Percentiles rank a stretch among this genome's conserved stretches.
phyloP scores from a whole-genome alignment of 2,113 vertebrate genomes.

The Ranitomeya variabilis region DNA sequence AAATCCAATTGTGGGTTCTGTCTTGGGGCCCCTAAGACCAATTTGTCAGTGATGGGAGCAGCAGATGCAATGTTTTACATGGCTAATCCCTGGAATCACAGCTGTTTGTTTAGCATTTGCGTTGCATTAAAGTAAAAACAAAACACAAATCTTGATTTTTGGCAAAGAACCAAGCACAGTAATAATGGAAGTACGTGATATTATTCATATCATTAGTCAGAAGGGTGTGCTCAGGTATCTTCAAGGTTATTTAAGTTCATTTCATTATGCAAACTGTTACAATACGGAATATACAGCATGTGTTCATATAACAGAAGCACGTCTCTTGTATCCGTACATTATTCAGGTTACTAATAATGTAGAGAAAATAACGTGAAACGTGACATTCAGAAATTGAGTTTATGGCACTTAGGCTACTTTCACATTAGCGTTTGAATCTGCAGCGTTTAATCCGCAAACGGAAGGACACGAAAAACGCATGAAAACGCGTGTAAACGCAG shows the following conservation, averaged over 20 bases:
- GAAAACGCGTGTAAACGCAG: no score
- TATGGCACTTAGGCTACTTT: no score
- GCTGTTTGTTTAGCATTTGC: background rate
- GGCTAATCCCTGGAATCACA: background rate
- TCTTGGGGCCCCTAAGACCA: background rate
- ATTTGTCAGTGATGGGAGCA: background rate
- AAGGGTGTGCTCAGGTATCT: background rate
- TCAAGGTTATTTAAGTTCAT: background rate
- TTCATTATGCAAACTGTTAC: background rate
- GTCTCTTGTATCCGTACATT: background rate
- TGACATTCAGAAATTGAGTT: no score
- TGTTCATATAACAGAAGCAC: background rate
- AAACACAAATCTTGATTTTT: background rate
- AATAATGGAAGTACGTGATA: background rate
- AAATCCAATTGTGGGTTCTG: background rate
- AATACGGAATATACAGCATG: background rate
- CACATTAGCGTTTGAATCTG: no score
- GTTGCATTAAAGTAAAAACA: background rate
- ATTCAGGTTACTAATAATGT: background rate
- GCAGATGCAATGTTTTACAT: background rate
- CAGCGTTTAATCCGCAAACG: no score
- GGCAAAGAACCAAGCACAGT: background rate
- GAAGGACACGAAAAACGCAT: no score
- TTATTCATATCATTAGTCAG: background rate
- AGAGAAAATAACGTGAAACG: background rate